Base-by-base conservation (phyloP, 2,888 invertebrate species). In the Lapara coniferarum region DNA sequence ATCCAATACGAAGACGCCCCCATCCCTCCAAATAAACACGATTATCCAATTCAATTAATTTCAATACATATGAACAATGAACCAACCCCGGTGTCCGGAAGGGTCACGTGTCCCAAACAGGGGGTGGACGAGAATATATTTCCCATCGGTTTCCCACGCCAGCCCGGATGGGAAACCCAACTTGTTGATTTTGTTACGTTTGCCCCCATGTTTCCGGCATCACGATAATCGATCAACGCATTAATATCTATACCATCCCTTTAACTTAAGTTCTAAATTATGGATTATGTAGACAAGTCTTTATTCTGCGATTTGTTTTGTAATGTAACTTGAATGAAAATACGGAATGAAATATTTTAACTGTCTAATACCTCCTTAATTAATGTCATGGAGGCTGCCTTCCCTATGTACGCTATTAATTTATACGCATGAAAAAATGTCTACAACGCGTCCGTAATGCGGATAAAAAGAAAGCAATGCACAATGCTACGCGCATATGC, bases 111-210 rank as follows among this genome's bases (percentile, higher is more conserved):
- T 78, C 81, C 81, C 78, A 82, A 77, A 79, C 73, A 74, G 78
- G 80, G 85, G 89, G 87, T 79, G 86, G 88, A 75, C 90, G 93
- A 83, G 92, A 92, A 91, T 85, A 80, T 81, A 86, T 90, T 87
- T 87, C 90, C 84, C 81, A 76, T 74, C 68, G 74, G 85, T 84
- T 93, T 92, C 93, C 93, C 93, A 92, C 92, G 92, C 86, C 81
- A 80, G 83, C 85, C 89, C 88, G 74, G 79, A 85, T 85, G 86
- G 86, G 91, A 91, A 91, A 88, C 88, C 88, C 82, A 81, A 87
- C 88, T 90, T 91, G 90, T 91, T 90, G 89, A 88, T 89, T 91
- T 87, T 88, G 87, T 88, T 85, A 84, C 85, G 83, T 85, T 85
- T 76, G 78, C 85, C 84, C 85, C 78, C 78, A 83, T 84, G 82